Evolutionary conservation across 2,113 vertebrate species (phyloP).

Genomic region (Phoenicopterus ruber): DNA sequence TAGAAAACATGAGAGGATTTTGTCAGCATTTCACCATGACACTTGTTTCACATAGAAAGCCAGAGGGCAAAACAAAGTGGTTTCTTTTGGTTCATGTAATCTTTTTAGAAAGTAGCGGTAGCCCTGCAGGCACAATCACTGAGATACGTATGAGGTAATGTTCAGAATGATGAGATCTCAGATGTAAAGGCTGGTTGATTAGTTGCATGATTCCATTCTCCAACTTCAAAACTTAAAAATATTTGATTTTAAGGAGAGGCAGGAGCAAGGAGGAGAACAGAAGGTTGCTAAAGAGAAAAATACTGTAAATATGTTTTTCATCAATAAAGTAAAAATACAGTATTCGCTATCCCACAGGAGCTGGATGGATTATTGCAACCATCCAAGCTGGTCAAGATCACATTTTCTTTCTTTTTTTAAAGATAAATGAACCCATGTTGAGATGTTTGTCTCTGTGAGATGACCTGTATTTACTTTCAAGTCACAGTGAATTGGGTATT

Average conservation of each 20-base stretch:
- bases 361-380: conserved; percentile 22
- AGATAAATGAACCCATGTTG: background rate
- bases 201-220: background rate
- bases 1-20: conserved; percentile 32
- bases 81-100: conserved; percentile 62
- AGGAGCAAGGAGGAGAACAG: background rate
- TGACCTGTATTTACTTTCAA: conserved; percentile 27
- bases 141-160: background rate
- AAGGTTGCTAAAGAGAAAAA: background rate
- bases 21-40: conserved; percentile 57
- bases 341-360: background rate
- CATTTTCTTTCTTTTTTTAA: conserved; percentile 20
- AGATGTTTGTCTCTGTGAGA: conserved; percentile 16
- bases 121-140: conserved; percentile 26
- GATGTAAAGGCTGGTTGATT: conserved; percentile 3
- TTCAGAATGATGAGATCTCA: conserved; percentile 3
- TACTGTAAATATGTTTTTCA: background rate
- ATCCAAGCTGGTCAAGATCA: background rate
- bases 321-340: background rate
- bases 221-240: background rate
- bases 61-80: conserved; percentile 65
- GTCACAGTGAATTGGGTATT: background rate
- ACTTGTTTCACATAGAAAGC: conserved; percentile 55
- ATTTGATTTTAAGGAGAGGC: background rate
- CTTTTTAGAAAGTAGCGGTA: conserved; percentile 45